Evolutionary conservation across 1,140 invertebrate genomes (phyloP).

Genomic region (Aphidius gifuensis): DNA sequence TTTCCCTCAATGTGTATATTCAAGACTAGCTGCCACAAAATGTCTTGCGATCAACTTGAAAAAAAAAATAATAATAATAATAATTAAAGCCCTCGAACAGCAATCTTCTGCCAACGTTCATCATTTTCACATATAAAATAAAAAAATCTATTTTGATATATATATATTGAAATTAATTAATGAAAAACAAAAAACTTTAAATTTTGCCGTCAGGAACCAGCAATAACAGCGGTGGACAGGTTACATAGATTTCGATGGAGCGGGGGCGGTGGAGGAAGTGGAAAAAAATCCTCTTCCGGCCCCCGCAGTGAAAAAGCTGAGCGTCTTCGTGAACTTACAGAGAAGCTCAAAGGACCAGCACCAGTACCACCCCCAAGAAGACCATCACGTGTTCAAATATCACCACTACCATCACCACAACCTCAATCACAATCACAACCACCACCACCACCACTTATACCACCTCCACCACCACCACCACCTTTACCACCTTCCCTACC

Average conservation of each 20-base stretch:
- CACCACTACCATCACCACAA: conserved; percentile 45
- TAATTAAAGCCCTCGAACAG: too few relatives aligned
- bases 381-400: conserved; percentile 46
- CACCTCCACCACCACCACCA: not conserved
- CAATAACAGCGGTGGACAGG: conserved; percentile 66
- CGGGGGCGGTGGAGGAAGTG: conserved; percentile 56
- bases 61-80: too few relatives aligned
- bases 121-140: too few relatives aligned
- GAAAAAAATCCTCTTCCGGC: conserved; percentile 49
- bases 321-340: conserved; percentile 71
- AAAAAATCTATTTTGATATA: too few relatives aligned
- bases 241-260: conserved; percentile 73
- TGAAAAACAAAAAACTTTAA: too few relatives aligned
- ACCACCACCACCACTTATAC: too few relatives aligned
- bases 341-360: conserved; percentile 63
- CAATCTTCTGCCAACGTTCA: too few relatives aligned
- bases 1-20: too few relatives aligned
- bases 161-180: too few relatives aligned
- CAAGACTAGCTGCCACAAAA: too few relatives aligned
- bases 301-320: conserved; percentile 66
- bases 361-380: conserved; percentile 45
- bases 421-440: too few relatives aligned
- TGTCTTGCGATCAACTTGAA: too few relatives aligned
- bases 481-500: not conserved
- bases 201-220: conserved; percentile 38